Evolutionary conservation across 2,113 vertebrate species (phyloP).

Genomic region (Pelusios castaneus): DNA sequence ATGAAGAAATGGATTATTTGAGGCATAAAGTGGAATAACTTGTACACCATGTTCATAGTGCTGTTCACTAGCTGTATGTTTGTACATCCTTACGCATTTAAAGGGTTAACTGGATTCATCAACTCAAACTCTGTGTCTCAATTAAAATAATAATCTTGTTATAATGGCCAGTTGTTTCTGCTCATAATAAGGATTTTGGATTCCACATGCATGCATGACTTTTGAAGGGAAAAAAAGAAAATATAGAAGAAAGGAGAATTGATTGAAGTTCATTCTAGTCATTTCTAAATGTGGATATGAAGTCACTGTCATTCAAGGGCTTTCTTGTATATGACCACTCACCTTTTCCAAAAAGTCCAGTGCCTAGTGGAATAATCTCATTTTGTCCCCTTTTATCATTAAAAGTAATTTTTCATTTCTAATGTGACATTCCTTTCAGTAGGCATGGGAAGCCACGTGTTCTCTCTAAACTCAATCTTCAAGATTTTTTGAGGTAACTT

Average conservation of each 20-base stretch:
- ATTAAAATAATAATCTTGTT: constrained; percentile 52
- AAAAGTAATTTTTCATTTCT: not conserved
- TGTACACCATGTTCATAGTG: not conserved
- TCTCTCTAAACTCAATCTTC: not conserved
- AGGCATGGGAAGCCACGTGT: constrained; percentile 19
- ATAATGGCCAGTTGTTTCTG: constrained; percentile 52
- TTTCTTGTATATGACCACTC: not conserved
- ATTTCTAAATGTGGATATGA: not conserved
- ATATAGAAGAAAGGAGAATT: not conserved
- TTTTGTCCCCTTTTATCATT: not conserved
- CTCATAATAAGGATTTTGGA: constrained; percentile 45
- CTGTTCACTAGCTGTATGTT: not conserved
- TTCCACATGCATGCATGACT: not conserved
- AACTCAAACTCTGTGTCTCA: not conserved
- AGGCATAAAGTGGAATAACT: not conserved
- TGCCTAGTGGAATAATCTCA: not conserved
- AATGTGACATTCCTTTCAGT: not conserved
- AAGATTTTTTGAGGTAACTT: constrained; percentile 24
- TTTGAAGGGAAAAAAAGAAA: constrained; percentile 15
- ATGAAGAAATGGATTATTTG: not conserved
- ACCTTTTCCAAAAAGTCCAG: constrained; percentile 23
- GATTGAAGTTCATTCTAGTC: not conserved
- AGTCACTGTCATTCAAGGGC: not conserved
- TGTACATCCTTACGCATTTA: not conserved
- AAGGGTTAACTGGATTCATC: constrained; percentile 45